Evolutionary conservation across 23 tunicate genomes (phyloP).

Genomic region (Halocynthia aurantium): DNA sequence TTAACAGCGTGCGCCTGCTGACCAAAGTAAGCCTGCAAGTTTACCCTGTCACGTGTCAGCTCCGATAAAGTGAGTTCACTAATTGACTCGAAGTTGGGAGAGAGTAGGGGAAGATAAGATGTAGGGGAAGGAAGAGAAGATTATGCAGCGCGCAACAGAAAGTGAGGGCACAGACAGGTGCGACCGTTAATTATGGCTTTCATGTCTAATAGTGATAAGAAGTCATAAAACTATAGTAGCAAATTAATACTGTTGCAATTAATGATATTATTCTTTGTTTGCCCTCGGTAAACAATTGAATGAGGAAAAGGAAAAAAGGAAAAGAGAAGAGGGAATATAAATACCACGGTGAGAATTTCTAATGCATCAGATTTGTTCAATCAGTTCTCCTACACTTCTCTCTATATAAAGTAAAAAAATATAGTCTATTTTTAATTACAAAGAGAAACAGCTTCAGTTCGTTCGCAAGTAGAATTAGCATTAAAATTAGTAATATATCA

Average conservation of each 20-base stretch:
- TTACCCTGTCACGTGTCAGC: no score
- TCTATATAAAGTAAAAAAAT: no score
- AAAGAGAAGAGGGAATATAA: constrained; percentile 1
- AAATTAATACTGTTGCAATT: constrained; percentile 22
- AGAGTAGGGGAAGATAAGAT: background rate
- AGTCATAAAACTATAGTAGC: constrained; percentile 16
- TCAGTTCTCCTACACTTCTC: background rate
- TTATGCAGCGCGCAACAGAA: background rate
- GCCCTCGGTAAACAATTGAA: constrained; percentile 15
- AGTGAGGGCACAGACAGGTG: constrained; percentile 19
- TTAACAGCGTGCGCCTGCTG: no score
- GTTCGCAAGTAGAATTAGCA: no score
- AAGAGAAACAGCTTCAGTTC: no score
- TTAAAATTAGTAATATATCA: background rate
- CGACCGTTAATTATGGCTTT: constrained; percentile 23
- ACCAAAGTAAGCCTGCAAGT: no score
- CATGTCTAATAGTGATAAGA: constrained; percentile 2
- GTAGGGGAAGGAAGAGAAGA: constrained; percentile 2
- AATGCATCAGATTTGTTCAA: background rate
- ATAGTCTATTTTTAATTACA: no score
- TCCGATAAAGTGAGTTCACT: no score
- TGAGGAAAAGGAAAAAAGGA: constrained; percentile 18
- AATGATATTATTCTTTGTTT: constrained; percentile 16
- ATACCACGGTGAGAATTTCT: background rate
- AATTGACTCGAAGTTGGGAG: background rate